Evolutionary conservation across 2,797 vertebrate species (phyloP).

Genomic region (Acanthurus tractus): DNA sequence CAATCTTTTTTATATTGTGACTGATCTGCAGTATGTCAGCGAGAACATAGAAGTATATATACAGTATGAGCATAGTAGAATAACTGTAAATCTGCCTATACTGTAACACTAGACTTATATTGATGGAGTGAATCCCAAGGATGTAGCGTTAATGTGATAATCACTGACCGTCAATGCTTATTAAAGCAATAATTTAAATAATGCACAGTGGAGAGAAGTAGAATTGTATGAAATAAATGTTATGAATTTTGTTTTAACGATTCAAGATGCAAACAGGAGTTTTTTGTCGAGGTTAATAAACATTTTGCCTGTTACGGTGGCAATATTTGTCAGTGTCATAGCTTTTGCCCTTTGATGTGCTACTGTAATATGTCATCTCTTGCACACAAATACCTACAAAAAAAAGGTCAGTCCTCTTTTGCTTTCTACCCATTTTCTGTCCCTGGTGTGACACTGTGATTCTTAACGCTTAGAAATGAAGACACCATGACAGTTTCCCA

Average conservation of each 20-base stretch:
- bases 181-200: slow-evolving; percentile 71
- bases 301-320: slow-evolving; percentile 19
- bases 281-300: slow-evolving; percentile 31
- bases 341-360: slow-evolving; percentile 34
- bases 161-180: slow-evolving; percentile 57
- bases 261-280: slow-evolving; percentile 1
- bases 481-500: slow-evolving; percentile 41
- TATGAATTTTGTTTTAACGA: slow-evolving; percentile 21
- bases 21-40: slow-evolving; percentile 53
- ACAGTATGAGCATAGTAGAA: slow-evolving; percentile 60
- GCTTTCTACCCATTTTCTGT: slow-evolving; percentile 32
- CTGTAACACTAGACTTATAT: slow-evolving; percentile 60
- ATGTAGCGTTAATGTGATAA: slow-evolving; percentile 35
- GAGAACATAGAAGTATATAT: slow-evolving; percentile 46
- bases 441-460: slow-evolving; percentile 53
- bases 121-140: slow-evolving; percentile 44
- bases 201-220: slow-evolving; percentile 8
- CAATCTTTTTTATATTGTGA: slow-evolving; percentile 58
- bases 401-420: slow-evolving; percentile 41
- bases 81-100: slow-evolving; percentile 70
- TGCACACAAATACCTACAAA: slow-evolving; percentile 12
- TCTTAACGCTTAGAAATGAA: slow-evolving; percentile 54
- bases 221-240: slow-evolving; percentile 15
- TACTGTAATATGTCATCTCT: slow-evolving; percentile 39
- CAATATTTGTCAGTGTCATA: slow-evolving; percentile 20